Percentiles rank a stretch among this genome's conserved stretches.
These are phyloP conservation scores for Achroia grisella DNA, from an alignment of 1,140 invertebrate genomes.

Conservation along the genomic window DNA sequence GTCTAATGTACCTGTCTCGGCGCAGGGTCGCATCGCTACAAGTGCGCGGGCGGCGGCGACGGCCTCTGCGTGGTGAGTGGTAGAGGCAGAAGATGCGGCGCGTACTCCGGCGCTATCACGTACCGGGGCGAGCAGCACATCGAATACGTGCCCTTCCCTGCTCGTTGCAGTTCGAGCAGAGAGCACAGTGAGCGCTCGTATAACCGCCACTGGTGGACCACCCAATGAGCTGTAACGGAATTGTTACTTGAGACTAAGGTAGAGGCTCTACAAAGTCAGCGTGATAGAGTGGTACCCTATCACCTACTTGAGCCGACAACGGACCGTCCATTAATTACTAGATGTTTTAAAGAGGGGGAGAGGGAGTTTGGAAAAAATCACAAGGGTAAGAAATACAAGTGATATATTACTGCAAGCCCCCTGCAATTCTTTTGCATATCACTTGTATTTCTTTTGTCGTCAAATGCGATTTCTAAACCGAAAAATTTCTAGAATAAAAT, in stretches of 20 bases:
- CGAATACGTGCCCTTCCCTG: constrained; percentile 41
- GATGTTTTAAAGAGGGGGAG: no score
- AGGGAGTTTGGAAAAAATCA: no score
- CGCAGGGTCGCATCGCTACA: constrained; percentile 52
- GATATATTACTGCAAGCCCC: no score
- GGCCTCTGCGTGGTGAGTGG: constrained; percentile 35
- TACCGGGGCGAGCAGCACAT: constrained; percentile 51
- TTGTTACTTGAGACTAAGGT: background rate
- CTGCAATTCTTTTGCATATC: no score
- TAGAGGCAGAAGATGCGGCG: constrained; percentile 42
- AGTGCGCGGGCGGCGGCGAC: constrained; percentile 60
- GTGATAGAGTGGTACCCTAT: no score
- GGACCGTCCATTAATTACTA: no score
- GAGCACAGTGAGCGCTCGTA: constrained; percentile 62
- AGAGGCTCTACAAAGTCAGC: no score
- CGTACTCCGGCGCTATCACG: constrained; percentile 48
- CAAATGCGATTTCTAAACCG: no score
- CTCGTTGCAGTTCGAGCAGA: constrained; percentile 55
- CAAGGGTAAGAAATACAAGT: no score
- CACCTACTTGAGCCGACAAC: no score
- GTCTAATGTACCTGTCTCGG: constrained; percentile 31
- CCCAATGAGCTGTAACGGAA: constrained; percentile 46
- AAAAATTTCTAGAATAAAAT: no score
- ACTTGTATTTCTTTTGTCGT: no score
- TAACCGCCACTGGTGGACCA: constrained; percentile 58